These are phyloP conservation scores for Stramonita haemastoma DNA, from an alignment of 2,888 invertebrate species.

Conservation along the genomic window DNA sequence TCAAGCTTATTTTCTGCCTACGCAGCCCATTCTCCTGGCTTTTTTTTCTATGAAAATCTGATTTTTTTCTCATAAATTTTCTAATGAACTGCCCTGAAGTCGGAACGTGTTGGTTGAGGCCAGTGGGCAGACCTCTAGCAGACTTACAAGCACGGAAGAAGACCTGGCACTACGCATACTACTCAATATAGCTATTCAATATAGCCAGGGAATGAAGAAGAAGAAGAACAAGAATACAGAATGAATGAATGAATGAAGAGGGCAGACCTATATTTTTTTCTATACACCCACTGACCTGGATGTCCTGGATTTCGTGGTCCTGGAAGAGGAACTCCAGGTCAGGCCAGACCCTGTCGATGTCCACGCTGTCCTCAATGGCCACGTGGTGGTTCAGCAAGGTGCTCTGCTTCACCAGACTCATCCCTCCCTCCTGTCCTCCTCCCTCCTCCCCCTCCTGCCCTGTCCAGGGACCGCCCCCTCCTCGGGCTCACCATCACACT, in stretches of 20 bases:
- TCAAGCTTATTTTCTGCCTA: too few relatives aligned
- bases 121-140: too few relatives aligned
- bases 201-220: not conserved
- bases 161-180: too few relatives aligned
- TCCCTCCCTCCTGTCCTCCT: not conserved
- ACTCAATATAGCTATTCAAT: too few relatives aligned
- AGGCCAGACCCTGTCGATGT: slow-evolving; percentile 44
- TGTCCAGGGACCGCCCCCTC: not conserved
- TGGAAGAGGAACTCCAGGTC: slow-evolving; percentile 43
- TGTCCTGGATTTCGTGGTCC: slow-evolving; percentile 46
- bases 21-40: too few relatives aligned
- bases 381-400: slow-evolving; percentile 51
- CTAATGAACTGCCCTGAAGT: too few relatives aligned
- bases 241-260: not conserved
- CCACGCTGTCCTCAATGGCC: slow-evolving; percentile 49
- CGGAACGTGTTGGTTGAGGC: too few relatives aligned
- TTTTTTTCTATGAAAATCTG: too few relatives aligned
- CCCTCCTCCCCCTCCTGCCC: not conserved
- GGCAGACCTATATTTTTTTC: not conserved
- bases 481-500: not conserved
- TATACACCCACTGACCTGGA: slow-evolving; percentile 40
- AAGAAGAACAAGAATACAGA: not conserved
- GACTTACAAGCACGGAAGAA: too few relatives aligned
- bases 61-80: too few relatives aligned
- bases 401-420: slow-evolving; percentile 52